Percentiles rank a stretch among this genome's conserved stretches.
These are phyloP conservation scores for Muscina levida DNA, from an alignment of 2,888 invertebrate genomes.

Conservation along the genomic window DNA sequence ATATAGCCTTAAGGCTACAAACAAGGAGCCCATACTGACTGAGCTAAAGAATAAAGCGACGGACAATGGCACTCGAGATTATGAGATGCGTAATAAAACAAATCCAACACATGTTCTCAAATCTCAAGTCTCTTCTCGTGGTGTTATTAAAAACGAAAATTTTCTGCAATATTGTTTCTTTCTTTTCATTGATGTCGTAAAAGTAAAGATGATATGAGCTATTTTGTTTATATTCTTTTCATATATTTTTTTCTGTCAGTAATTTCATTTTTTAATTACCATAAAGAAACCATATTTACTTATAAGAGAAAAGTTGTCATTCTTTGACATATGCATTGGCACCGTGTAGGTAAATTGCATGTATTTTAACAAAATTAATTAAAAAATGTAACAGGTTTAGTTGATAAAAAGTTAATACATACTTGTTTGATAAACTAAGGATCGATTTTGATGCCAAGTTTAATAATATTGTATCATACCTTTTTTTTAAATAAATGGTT, in stretches of 20 bases:
- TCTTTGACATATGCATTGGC: slow-evolving; percentile 10
- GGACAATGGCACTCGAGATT: slow-evolving; percentile 27
- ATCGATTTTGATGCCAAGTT: too few relatives aligned
- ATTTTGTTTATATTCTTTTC: slow-evolving; percentile 9
- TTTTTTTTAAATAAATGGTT: too few relatives aligned
- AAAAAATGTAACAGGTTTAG: too few relatives aligned
- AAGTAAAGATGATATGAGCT: slow-evolving; percentile 19
- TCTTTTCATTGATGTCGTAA: slow-evolving; percentile 14
- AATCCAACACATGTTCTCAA: slow-evolving; percentile 38
- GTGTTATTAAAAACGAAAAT: not conserved
- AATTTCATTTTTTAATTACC: slow-evolving; percentile 34
- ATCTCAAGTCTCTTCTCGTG: not conserved
- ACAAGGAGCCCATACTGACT: not conserved
- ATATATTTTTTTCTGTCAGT: slow-evolving; percentile 11
- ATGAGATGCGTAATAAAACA: slow-evolving; percentile 20
- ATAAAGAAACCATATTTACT: slow-evolving; percentile 18
- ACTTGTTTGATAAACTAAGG: too few relatives aligned
- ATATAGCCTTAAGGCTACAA: slow-evolving; percentile 32
- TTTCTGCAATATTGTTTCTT: slow-evolving; percentile 8
- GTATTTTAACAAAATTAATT: too few relatives aligned
- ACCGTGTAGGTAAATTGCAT: too few relatives aligned
- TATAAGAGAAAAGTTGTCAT: not conserved
- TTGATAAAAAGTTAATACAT: too few relatives aligned
- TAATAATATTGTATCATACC: too few relatives aligned
- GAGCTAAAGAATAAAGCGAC: not conserved